Evolutionary conservation across 2,888 invertebrate species (phyloP), one percentile per base, ranked within the genome.

Genomic region (Eutolmus rufibarbis): DNA sequence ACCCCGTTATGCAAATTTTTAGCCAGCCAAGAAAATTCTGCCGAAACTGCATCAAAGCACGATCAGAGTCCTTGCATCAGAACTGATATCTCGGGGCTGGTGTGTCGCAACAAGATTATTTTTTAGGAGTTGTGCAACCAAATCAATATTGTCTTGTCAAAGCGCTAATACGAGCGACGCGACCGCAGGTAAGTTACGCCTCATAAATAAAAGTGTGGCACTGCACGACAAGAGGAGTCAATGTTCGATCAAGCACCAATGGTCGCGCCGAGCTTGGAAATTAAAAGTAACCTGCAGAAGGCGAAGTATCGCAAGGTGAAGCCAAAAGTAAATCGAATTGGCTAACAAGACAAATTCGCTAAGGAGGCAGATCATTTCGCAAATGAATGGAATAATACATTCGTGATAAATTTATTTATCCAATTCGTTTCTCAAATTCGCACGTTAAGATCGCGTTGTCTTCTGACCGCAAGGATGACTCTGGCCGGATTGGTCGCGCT

Each of bases 341-440:
- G 87, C 81, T 87, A 87, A 88, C 87, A 88, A 88, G 88, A 87
- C 87, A 86, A 86, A 86, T 86, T 86, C 77, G 51, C 86, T 86
- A 74, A 86, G 86, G 86, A 74, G 86, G 86, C 74, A 76, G 76
- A 86, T 86, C 84, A 84, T 84, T 84, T 84, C 74, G 87, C 86
- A 86, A 88, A 88, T 88, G 84, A 88, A 86, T 88, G 86, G 87
- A 81, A 81, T 81, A 81, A 81, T 81, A 56, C 81, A 88, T 86
- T 84, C 84, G 87, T 82, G 84, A 86, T 88, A 88, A 88, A 88
- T 88, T 88, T 84, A 88, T 88, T 87, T 87, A 51, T 82, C 78
- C 88, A 87, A 88, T 88, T 84, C 88, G 82, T 88, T 88, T 87
- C 87, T 88, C 88, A 87, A 88, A 88, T 88, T 87, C 88, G 87